Base-by-base conservation (phyloP, 2,113 vertebrate species). In the Dryoscopus gambensis region DNA sequence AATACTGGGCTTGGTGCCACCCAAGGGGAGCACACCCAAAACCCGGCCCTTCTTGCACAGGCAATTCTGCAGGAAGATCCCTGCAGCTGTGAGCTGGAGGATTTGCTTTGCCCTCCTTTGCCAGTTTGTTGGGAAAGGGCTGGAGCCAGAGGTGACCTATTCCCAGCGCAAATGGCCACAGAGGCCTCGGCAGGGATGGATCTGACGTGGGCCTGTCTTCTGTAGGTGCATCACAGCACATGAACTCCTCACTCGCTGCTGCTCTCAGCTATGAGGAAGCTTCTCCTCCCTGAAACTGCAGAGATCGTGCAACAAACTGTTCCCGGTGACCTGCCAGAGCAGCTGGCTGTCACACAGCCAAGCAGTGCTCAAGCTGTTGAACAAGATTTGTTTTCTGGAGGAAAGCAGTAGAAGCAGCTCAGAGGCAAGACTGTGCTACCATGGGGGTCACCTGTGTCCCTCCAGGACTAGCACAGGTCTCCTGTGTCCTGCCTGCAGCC, bases 271-370 rank as follows among this genome's bases (percentile, higher is more conserved):
- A 93, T 94, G 91, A 96, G 94, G 93, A 96, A 96, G 87, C 89
- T 95, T 96, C 94, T 95, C 91, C 84, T 96, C 93, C 92, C 92
- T 96, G 95, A 96, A 96, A 96, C 95, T 57, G 56, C 11, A 25
- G 63, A 75, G 79, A 69, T 76, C 82, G 0, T 53, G 79, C 95
- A 83, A 93, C 74, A 73, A 76, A 42, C 64, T 39, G 59, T 87
- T 96, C 77, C 91, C 70, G n/a, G 84, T 93, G 94, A 82, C 84
- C 91, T 93, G 91, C 89, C 95, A 84, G 91, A 75, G 91, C 91
- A 87, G 63, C 87, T 87, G 87, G 87, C 69, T 94, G 89, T 87
- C 95, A 96, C 70, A 28, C 46, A 49, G 94, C 95, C 95, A 96
- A 92, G 23, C 52, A 15, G 16, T 0, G 1, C 84, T 64, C 57